Base-by-base conservation (phyloP, 2,113 vertebrate species). In the Leucopsar rothschildi region DNA sequence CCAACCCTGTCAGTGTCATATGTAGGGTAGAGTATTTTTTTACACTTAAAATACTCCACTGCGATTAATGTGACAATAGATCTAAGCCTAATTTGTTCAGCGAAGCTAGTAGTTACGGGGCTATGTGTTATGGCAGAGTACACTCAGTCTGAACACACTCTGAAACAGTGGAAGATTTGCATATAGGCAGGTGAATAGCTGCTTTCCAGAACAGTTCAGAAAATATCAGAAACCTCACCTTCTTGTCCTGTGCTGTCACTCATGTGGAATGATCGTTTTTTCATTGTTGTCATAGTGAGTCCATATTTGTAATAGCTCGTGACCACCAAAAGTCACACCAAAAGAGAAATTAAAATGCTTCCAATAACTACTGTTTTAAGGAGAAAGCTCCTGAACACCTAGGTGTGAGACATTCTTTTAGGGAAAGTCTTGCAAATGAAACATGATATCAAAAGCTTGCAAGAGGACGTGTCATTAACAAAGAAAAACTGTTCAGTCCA, bases 391-490 rank as follows among this genome's bases (percentile, higher is more conserved):
- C 69, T 78, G 39, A 91, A 64, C 19, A 44, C 4, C 11, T 39
- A 77, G 13, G 5, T 76, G 27, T 65, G 17, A 94, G 33, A 76
- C 24, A 37, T 73, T 90, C 29, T 44, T 85, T 53, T 49, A 65
- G 15, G n/a, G 29, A 70, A 85, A 82, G 37, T 28, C 42, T 29
- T 86, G 88, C 16, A 91, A 83, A 88, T 10, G 11, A 60, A 86
- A 64, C 2, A 76, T 29, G 49, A 31, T 72, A 91, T 27, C 10
- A 79, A 85, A 83, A 89, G 18, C 28, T 76, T 73, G 12, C 28
- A 72, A 92, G 77, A 82, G 40, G 18, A n/a, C 0, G 0, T 55
- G 23, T 25, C 3, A 0, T 60, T 76, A 78, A 39, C 15, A 79
- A 68, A 76, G 55, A 59, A 60, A 75, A 92, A 42, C 15, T 25